Evolutionary conservation across 2,113 vertebrate species (phyloP).

Genomic region (Mobula birostris): DNA sequence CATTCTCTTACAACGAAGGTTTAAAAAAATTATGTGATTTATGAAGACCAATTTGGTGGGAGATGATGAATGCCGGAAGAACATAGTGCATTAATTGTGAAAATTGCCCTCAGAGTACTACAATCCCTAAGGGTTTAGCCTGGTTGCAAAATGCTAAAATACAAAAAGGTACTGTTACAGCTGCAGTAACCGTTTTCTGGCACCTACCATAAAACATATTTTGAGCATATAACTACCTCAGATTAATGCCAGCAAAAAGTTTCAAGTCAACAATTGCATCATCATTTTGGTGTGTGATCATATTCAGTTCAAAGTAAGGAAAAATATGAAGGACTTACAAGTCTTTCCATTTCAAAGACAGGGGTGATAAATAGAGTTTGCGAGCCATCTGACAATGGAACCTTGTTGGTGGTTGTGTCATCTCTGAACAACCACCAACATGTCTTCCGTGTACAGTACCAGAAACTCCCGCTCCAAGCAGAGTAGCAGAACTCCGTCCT

Average conservation of each 20-base stretch:
- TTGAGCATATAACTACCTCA: background rate
- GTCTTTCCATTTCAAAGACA: background rate
- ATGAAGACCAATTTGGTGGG: constrained; percentile 11
- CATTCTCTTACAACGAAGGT: background rate
- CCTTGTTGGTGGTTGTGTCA: background rate
- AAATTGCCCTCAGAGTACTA: background rate
- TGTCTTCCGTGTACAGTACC: background rate
- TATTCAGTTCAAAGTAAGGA: background rate
- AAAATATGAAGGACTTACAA: background rate
- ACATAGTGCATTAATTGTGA: background rate
- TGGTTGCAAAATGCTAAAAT: background rate
- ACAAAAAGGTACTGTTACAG: constrained; percentile 19
- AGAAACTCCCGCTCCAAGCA: too few relatives aligned
- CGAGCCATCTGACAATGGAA: background rate
- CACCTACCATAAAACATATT: background rate
- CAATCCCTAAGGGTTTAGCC: constrained; percentile 8
- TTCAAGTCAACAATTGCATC: constrained; percentile 18
- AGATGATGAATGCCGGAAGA: constrained; percentile 5
- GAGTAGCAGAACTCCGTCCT: too few relatives aligned
- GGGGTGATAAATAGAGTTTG: background rate
- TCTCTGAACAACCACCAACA: background rate
- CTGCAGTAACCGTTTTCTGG: background rate
- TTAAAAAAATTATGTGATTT: constrained; percentile 11
- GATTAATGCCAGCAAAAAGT: background rate
- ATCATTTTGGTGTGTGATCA: background rate